Evolutionary conservation across 1,140 invertebrate genomes (phyloP).

Genomic region (Drosophila ohnishii): DNA sequence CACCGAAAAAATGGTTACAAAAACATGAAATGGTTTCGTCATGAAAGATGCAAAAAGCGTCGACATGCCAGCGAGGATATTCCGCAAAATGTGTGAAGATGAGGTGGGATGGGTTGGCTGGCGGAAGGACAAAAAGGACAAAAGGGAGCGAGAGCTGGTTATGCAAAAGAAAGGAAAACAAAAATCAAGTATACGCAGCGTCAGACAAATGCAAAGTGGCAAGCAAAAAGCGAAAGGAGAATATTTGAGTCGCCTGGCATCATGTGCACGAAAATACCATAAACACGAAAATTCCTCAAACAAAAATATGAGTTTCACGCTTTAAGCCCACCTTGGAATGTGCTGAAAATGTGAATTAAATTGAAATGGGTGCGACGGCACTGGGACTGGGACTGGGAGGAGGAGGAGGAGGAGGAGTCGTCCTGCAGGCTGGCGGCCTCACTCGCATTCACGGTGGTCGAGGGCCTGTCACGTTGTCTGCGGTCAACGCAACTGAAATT

Average conservation of each 20-base stretch:
- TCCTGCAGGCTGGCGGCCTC: slow-evolving; percentile 6
- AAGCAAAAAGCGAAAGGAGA: slow-evolving; percentile 16
- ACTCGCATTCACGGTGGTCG: slow-evolving; percentile 65
- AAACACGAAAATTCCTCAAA: slow-evolving; percentile 48
- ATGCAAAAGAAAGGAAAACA: slow-evolving; percentile 21
- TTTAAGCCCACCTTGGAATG: slow-evolving; percentile 47
- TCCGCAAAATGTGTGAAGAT: slow-evolving; percentile 28
- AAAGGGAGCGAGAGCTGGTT: slow-evolving; percentile 11
- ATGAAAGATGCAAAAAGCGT: slow-evolving; percentile 59
- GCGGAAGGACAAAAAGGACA: not conserved
- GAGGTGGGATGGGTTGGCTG: slow-evolving; percentile 1
- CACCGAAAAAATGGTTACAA: slow-evolving; percentile 24
- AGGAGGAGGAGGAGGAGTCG: not conserved
- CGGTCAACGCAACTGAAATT: slow-evolving; percentile 66
- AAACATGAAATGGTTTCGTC: slow-evolving; percentile 56
- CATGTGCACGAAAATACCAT: slow-evolving; percentile 62
- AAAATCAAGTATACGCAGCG: slow-evolving; percentile 73
- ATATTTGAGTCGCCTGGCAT: slow-evolving; percentile 45
- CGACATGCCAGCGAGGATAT: slow-evolving; percentile 46
- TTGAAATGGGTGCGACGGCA: slow-evolving; percentile 59
- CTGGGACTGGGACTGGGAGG: not conserved
- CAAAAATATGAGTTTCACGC: slow-evolving; percentile 45
- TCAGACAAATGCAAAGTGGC: slow-evolving; percentile 51
- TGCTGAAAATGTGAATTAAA: slow-evolving; percentile 73
- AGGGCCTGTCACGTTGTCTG: slow-evolving; percentile 68